A percentile compares a stretch with the other conserved stretches of the same genome.
phyloP scores from a whole-genome alignment of 2,888 invertebrate species.

The Cylindroiulus punctatus region DNA sequence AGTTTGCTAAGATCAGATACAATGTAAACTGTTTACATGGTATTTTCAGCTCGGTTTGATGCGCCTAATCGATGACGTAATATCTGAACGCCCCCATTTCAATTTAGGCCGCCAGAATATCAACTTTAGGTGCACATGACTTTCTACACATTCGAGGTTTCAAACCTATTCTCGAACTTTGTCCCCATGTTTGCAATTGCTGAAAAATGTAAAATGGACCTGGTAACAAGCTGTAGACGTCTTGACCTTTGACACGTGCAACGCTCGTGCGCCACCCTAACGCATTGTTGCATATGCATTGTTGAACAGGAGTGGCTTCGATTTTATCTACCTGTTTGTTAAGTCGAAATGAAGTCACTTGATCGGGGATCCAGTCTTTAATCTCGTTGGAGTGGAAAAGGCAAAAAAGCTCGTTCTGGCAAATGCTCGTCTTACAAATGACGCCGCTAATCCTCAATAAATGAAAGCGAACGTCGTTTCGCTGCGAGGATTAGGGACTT shows the following conservation, averaged over 20 bases:
- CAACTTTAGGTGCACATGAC: no score
- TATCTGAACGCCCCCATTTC: no score
- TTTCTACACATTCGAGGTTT: no score
- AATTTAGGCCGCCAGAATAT: no score
- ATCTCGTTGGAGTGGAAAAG: background rate
- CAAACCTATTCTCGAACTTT: no score
- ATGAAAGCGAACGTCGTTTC: background rate
- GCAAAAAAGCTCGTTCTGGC: background rate
- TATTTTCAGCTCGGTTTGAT: no score
- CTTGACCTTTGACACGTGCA: background rate
- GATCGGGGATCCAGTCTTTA: background rate
- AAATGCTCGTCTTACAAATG: background rate
- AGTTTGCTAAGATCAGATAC: no score
- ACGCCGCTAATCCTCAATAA: constrained; percentile 5
- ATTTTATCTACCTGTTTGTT: constrained; percentile 36
- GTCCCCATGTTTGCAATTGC: background rate
- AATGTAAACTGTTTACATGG: no score
- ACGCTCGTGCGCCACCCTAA: background rate
- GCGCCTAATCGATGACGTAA: no score
- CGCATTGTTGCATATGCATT: no score
- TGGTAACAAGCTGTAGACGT: background rate
- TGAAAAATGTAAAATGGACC: background rate
- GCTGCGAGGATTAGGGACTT: background rate
- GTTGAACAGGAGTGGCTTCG: constrained; percentile 19
- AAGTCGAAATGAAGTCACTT: background rate